Evolutionary conservation across 2,797 vertebrate species (phyloP).

Genomic region (Sardinella longiceps): DNA sequence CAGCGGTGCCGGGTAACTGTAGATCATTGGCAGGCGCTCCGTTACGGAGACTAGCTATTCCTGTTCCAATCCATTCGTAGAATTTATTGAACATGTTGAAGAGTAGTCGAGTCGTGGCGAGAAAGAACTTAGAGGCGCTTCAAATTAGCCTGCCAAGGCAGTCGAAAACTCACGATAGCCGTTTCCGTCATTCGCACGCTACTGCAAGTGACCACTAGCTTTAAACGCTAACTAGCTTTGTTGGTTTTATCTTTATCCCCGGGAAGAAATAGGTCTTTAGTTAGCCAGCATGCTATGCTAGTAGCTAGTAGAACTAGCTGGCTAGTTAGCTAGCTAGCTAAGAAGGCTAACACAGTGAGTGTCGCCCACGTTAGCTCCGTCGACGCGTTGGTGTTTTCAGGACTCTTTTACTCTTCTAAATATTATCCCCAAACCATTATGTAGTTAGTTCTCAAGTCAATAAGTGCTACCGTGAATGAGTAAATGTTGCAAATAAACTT

Average conservation of each 20-base stretch:
- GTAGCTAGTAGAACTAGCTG: slow-evolving; percentile 34
- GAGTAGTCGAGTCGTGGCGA: slow-evolving; percentile 26
- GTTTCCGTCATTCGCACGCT: slow-evolving; percentile 62
- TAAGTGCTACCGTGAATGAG: slow-evolving; percentile 56
- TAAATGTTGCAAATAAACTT: slow-evolving; percentile 66
- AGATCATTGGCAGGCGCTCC: slow-evolving; percentile 65
- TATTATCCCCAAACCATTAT: neutral
- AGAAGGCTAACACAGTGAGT: slow-evolving; percentile 57
- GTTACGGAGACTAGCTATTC: slow-evolving; percentile 72
- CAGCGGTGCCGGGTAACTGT: slow-evolving; percentile 30
- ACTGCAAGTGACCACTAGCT: slow-evolving; percentile 1
- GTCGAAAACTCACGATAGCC: slow-evolving; percentile 47
- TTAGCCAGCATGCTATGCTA: slow-evolving; percentile 56
- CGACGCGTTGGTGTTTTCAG: slow-evolving; percentile 41
- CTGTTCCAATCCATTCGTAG: slow-evolving; percentile 77
- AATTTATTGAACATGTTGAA: slow-evolving; percentile 79
- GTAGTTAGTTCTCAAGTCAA: slow-evolving; percentile 15
- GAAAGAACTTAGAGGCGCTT: slow-evolving; percentile 43
- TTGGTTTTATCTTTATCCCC: slow-evolving; percentile 24
- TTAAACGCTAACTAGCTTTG: slow-evolving; percentile 48
- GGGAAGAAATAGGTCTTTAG: slow-evolving; percentile 2
- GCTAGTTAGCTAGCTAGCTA: slow-evolving; percentile 66
- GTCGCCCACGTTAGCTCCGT: neutral
- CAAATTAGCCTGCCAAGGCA: slow-evolving; percentile 54
- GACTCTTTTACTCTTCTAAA: neutral